Evolutionary conservation across 2,888 invertebrate genomes (phyloP).

Genomic region (Hypomecis punctinalis): DNA sequence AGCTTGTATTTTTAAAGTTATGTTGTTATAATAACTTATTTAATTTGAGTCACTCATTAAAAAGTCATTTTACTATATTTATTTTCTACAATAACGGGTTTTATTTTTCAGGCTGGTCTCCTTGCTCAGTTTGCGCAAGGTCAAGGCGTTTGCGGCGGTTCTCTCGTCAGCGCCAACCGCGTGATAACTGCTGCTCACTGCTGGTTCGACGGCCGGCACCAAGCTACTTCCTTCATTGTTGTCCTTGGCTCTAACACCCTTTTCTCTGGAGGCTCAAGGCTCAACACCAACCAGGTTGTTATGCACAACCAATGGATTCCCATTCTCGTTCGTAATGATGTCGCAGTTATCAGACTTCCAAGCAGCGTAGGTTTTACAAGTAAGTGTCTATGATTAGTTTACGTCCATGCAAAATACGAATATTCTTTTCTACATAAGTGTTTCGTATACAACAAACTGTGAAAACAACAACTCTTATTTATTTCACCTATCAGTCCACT

Average conservation of each 20-base stretch:
- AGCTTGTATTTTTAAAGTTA: no score
- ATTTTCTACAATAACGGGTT: background rate
- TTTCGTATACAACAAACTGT: no score
- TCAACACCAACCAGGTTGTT: slow-evolving; percentile 46
- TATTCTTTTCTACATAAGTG: no score
- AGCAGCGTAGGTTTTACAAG: no score
- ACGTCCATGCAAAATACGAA: no score
- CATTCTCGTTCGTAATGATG: slow-evolving; percentile 54
- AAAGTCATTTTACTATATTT: no score
- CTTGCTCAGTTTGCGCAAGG: slow-evolving; percentile 33
- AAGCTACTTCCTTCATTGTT: slow-evolving; percentile 54
- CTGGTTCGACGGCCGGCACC: slow-evolving; percentile 62
- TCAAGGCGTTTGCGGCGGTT: slow-evolving; percentile 60
- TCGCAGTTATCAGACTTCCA: slow-evolving; percentile 46
- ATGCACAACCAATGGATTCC: slow-evolving; percentile 61
- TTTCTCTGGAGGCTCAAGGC: slow-evolving; percentile 62
- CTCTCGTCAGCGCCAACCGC: slow-evolving; percentile 47
- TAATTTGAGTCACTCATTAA: no score
- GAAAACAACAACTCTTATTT: no score
- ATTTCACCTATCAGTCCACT: no score
- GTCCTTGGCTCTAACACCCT: slow-evolving; percentile 61
- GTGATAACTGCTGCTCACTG: slow-evolving; percentile 62
- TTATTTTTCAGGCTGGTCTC: slow-evolving; percentile 52
- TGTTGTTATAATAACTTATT: no score
- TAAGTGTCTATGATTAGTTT: no score